A percentile compares a stretch with the other conserved stretches of the same genome.
phyloP scores from a whole-genome alignment of 2,888 invertebrate genomes.

The Epistrophe grossulariae region DNA sequence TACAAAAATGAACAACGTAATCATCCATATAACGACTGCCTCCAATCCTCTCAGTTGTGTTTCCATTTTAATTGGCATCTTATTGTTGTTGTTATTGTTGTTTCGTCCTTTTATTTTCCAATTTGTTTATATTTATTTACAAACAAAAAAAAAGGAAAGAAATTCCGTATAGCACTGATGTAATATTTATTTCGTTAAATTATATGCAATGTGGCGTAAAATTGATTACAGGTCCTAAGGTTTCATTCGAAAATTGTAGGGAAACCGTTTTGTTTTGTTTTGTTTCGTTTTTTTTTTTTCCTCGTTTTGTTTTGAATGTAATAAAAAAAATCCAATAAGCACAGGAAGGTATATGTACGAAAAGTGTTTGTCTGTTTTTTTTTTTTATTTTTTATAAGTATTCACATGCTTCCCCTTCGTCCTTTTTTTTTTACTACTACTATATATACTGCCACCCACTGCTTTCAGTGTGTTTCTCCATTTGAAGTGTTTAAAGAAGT shows the following conservation, averaged over 20 bases:
- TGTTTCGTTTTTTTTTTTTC: not conserved
- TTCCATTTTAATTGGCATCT: constrained; percentile 60
- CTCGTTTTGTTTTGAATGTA: not conserved
- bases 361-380: constrained; percentile 26
- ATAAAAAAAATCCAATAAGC: constrained; percentile 45
- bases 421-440: not conserved
- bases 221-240: constrained; percentile 56
- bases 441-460: not conserved
- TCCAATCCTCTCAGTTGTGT: constrained; percentile 45
- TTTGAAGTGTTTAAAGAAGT: constrained; percentile 73
- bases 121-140: constrained; percentile 24
- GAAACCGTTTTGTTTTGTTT: constrained; percentile 5
- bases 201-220: constrained; percentile 51
- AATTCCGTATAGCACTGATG: not conserved
- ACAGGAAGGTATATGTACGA: constrained; percentile 50
- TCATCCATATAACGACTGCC: constrained; percentile 57
- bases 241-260: constrained; percentile 41
- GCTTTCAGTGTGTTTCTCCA: constrained; percentile 60
- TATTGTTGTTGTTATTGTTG: not conserved
- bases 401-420: constrained; percentile 48
- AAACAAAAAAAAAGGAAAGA: not conserved
- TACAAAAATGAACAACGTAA: constrained; percentile 60
- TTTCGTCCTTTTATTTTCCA: constrained; percentile 14
- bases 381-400: constrained; percentile 11
- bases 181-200: constrained; percentile 53